phyloP scores from a whole-genome alignment of 2,888 invertebrate species.

The Chrysomela aeneicollis region DNA sequence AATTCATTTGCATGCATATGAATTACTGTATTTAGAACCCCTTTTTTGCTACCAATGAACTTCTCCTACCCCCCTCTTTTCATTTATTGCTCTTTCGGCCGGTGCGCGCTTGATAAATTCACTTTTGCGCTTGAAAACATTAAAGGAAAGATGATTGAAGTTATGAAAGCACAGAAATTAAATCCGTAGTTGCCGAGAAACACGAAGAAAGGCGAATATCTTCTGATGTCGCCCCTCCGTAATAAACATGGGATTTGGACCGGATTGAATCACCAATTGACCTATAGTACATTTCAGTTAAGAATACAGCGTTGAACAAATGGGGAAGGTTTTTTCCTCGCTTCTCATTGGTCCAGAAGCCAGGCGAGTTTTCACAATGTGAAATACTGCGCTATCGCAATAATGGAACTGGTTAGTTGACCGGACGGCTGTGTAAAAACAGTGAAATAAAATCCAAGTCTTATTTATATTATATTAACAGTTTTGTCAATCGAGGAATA shows the following conservation, averaged over 20 bases:
- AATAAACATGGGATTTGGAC: neutral
- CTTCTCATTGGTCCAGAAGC: no score
- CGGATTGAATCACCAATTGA: neutral
- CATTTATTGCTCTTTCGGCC: constrained; percentile 60
- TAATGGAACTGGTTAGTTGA: no score
- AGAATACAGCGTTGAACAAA: no score
- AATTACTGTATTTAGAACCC: neutral
- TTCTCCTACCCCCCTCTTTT: constrained; percentile 16
- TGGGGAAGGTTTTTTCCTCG: no score
- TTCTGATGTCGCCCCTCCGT: neutral
- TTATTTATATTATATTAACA: no score
- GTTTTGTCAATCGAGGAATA: no score
- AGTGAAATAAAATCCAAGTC: no score
- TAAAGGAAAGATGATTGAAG: constrained; percentile 62
- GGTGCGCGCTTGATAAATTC: constrained; percentile 63
- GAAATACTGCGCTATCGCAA: no score
- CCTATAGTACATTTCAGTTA: neutral
- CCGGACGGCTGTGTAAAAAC: no score
- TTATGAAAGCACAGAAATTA: constrained; percentile 63
- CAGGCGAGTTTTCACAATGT: no score
- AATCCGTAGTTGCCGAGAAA: constrained; percentile 49
- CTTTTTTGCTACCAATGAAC: neutral
- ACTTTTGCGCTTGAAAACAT: constrained; percentile 61
- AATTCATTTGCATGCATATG: no score
- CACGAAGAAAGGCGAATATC: neutral